Base-by-base conservation (phyloP, 2,113 vertebrate genomes). In the Peromyscus maniculatus region DNA sequence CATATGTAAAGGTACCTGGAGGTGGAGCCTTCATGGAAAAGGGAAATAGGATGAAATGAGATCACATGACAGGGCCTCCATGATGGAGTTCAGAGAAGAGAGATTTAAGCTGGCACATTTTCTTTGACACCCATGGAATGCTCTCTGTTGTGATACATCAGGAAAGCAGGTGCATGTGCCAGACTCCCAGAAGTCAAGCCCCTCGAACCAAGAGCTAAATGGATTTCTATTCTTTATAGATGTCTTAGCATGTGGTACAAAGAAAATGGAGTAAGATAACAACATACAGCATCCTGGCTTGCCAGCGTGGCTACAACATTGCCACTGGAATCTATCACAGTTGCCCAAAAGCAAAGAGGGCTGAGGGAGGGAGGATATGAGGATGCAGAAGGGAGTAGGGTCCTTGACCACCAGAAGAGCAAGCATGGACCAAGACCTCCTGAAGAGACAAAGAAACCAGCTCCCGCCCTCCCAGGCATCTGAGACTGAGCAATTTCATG, bases 281-380 rank as follows among this genome's bases (percentile, higher is more conserved):
- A 12, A 43, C 5, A 1, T 4, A 4, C 1, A 0, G 31, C 0
- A 7, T 1, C 36, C 17, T 26, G 8, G 2, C 21, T 36, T 52
- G 66, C 49, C 52, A 28, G 33, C 0, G 82, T 84, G 57, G 22
- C 57, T 62, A 15, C 22, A 84, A 8, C 22, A 62, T 17, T 9
- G 36, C 31, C n/a, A 16, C n/a, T 43, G 13, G 52, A 13, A 62
- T 28, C 26, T 22, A 0, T 1, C 1, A 59, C 59, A 87, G 39
- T 19, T 2, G 2, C 16, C 39, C 59, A 31, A 31, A 16, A 19
- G 24, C 7, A 43, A 26, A 10, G 10, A 59, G 6, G 19, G 19
- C 19, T 1, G 8, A 33, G 31, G 46, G 9, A 2, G 4, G 22
- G 7, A 52, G 3, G 7, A 31, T 11, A 0, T 22, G 75, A 77